Evolutionary conservation across 1,140 invertebrate genomes (phyloP).

Genomic region (Chironomus tepperi): DNA sequence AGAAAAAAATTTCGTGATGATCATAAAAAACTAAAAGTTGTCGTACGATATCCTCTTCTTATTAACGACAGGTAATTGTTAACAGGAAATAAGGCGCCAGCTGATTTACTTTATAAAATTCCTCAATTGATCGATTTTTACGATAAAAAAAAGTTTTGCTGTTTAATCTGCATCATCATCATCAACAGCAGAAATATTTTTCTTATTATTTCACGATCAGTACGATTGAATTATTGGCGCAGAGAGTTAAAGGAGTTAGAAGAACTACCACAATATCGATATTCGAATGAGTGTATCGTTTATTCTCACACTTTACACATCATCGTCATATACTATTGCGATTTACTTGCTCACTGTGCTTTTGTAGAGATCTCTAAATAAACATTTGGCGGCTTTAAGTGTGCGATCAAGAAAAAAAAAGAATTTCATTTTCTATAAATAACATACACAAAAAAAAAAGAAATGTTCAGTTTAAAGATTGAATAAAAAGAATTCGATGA

Average conservation of each 20-base stretch:
- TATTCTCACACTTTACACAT: slow-evolving; percentile 1
- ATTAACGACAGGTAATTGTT: too few species aligned
- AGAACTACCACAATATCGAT: background rate
- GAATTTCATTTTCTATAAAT: background rate
- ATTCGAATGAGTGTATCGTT: background rate
- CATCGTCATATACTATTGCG: background rate
- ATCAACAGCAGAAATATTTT: background rate
- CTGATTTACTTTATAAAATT: background rate
- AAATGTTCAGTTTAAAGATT: background rate
- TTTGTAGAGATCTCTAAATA: slow-evolving; percentile 1
- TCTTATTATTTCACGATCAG: background rate
- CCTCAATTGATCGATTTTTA: background rate
- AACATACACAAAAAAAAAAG: background rate
- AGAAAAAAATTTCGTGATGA: background rate
- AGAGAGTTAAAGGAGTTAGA: background rate
- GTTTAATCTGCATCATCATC: too few species aligned
- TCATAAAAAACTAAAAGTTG: too few species aligned
- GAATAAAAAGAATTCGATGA: background rate
- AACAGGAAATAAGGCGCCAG: background rate
- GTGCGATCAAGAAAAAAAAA: too few species aligned
- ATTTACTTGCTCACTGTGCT: background rate
- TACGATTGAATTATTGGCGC: background rate
- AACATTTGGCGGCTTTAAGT: background rate
- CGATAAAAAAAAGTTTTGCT: background rate
- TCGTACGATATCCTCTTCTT: too few species aligned